Conservation (phyloP, 2,113 vertebrate genomes). For the Triplophysa rosa region DNA sequence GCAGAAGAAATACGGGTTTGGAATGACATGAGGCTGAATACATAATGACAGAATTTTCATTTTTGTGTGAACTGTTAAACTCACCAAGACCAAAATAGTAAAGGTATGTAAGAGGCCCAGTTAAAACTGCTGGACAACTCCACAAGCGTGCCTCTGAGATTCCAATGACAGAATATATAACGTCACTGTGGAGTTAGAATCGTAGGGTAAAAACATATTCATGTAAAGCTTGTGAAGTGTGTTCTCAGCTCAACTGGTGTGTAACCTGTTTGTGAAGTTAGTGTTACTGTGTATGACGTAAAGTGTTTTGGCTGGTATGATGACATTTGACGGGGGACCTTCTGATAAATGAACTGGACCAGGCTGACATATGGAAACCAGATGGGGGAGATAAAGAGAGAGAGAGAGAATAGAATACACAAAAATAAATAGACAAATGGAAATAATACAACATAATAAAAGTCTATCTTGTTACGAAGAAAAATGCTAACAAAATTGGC, state of each 20-base stretch:
- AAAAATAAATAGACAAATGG: background rate
- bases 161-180: constrained; percentile 5
- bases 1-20: background rate
- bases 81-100: no score
- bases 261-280: background rate
- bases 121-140: constrained; percentile 11
- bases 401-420: background rate
- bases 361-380: constrained; percentile 32
- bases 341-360: constrained; percentile 9
- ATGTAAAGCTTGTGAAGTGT: background rate
- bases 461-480: no score
- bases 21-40: background rate
- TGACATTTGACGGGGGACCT: no score
- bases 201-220: background rate
- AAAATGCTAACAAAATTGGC: no score
- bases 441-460: no score
- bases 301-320: no score
- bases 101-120: background rate
- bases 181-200: constrained; percentile 9
- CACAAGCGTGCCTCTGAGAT: constrained; percentile 11
- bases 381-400: constrained; percentile 32
- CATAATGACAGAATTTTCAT: background rate
- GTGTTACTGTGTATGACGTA: no score
- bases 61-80: background rate
- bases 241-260: constrained; percentile 3